Evolutionary conservation across 2,888 invertebrate species (phyloP).

Genomic region (Pterobdella sp.): DNA sequence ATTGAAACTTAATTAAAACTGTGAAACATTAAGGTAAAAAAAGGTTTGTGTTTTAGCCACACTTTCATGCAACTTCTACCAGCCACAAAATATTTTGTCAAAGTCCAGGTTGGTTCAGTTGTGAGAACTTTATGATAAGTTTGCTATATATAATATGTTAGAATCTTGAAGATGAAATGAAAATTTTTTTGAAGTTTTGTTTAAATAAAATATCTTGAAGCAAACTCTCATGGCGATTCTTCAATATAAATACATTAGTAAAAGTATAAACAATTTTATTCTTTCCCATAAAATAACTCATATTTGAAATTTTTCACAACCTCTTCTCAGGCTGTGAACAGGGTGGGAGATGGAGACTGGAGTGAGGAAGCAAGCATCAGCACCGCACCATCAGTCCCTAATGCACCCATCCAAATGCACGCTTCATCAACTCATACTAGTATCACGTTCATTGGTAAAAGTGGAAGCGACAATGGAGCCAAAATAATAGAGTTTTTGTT

Average conservation of each 20-base stretch:
- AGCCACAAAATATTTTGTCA: constrained; percentile 71
- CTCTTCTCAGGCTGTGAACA: constrained; percentile 73
- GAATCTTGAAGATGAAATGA: too few species aligned
- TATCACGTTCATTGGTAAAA: constrained; percentile 63
- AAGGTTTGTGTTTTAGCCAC: constrained; percentile 51
- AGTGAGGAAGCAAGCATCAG: constrained; percentile 62
- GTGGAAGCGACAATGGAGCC: constrained; percentile 68
- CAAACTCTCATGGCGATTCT: too few species aligned
- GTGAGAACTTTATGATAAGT: too few species aligned
- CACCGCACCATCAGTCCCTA: constrained; percentile 74
- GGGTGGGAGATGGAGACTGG: constrained; percentile 70
- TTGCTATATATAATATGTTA: too few species aligned
- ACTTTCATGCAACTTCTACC: constrained; percentile 67
- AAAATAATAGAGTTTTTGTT: constrained; percentile 69
- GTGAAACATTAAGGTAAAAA: constrained; percentile 44
- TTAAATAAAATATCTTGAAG: too few species aligned
- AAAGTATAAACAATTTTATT: too few species aligned
- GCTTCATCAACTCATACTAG: constrained; percentile 60
- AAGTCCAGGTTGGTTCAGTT: constrained; percentile 60
- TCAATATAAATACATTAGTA: too few species aligned
- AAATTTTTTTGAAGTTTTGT: too few species aligned
- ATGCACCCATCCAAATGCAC: constrained; percentile 56
- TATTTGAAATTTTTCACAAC: too few species aligned
- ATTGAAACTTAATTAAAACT: too few species aligned
- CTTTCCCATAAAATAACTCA: too few species aligned